A percentile compares a stretch with the other conserved stretches of the same genome.
phyloP scores from a whole-genome alignment of 2,113 vertebrate species.

The Lepus timidus region DNA sequence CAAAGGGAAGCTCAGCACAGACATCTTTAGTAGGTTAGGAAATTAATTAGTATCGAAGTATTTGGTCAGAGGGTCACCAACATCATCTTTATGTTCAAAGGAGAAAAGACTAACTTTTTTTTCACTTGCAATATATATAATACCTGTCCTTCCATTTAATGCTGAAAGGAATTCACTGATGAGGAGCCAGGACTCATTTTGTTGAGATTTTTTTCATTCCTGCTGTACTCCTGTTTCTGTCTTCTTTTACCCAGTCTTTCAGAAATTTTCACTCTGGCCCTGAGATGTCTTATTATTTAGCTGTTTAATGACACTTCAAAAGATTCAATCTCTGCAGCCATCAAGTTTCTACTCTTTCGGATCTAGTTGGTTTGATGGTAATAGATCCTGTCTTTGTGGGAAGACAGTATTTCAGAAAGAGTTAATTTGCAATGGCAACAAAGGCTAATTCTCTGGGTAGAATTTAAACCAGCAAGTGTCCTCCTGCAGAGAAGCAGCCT shows the following conservation, averaged over 20 bases:
- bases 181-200: constrained; percentile 29
- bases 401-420: constrained; percentile 66
- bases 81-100: constrained; percentile 5
- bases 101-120: neutral
- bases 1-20: constrained; percentile 33
- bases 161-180: constrained; percentile 8
- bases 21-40: neutral
- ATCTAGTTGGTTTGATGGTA: constrained; percentile 54
- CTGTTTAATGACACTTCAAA: constrained; percentile 64
- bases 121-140: constrained; percentile 5
- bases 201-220: constrained; percentile 2
- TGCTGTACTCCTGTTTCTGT: neutral
- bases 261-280: constrained; percentile 34
- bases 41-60: constrained; percentile 29
- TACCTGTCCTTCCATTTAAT: constrained; percentile 38
- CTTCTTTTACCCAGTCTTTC: neutral
- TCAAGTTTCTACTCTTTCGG: constrained; percentile 43
- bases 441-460: constrained; percentile 62
- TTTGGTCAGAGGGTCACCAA: constrained; percentile 14
- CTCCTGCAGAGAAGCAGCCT: neutral
- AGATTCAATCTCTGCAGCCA: constrained; percentile 64
- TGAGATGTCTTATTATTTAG: constrained; percentile 5
- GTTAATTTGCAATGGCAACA: constrained; percentile 72
- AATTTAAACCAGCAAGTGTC: constrained; percentile 48
- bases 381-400: constrained; percentile 55